Percentiles rank a stretch among this genome's conserved stretches.
These are phyloP conservation scores for Dryoscopus gambensis DNA, from an alignment of 2,113 vertebrate genomes.

Conservation along the genomic window DNA sequence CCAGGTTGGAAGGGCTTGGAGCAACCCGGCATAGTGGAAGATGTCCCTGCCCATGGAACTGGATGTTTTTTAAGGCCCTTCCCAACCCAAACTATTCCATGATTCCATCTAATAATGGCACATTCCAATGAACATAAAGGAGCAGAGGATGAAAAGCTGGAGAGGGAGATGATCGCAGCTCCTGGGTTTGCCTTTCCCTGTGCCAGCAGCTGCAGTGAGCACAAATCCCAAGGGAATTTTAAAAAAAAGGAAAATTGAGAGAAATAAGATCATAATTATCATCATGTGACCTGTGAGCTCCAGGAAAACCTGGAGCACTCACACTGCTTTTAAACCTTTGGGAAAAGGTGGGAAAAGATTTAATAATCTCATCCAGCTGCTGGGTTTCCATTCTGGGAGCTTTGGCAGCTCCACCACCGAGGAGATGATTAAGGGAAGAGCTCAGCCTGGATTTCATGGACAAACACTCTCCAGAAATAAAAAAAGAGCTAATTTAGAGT, in stretches of 20 bases:
- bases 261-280: neutral
- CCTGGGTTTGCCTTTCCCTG: neutral
- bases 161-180: neutral
- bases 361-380: neutral
- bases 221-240: neutral
- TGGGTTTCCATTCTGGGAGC: neutral
- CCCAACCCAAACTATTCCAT: neutral
- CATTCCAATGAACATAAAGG: fast-evolving
- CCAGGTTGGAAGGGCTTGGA: neutral
- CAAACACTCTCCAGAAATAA: neutral
- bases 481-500: neutral
- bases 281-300: neutral
- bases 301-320: neutral
- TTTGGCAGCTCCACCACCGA: neutral
- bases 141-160: neutral
- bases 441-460: neutral
- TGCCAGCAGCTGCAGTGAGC: neutral
- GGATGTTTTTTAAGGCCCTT: neutral
- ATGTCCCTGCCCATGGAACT: neutral
- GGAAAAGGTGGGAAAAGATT: neutral
- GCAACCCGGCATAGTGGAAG: neutral
- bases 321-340: neutral
- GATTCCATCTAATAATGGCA: neutral
- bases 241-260: neutral
- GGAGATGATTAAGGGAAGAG: neutral